Evolutionary conservation across 2,888 invertebrate genomes (phyloP).

Genomic region (Micoletzkya japonica): DNA sequence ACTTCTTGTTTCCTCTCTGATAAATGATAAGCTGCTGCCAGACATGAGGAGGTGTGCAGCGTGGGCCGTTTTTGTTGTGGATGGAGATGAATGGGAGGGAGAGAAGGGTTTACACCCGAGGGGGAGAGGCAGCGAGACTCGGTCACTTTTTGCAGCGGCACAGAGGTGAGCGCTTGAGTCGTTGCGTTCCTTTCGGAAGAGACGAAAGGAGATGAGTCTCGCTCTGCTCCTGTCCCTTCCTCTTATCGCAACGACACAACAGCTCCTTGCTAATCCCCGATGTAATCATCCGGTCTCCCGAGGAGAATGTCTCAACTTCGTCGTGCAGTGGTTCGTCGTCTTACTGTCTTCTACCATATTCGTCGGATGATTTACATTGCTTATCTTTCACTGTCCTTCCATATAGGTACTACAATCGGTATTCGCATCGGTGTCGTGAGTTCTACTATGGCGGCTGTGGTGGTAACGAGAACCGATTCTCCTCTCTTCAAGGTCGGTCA

Average conservation of each 20-base stretch:
- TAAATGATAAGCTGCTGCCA: slow-evolving; percentile 22
- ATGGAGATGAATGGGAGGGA: slow-evolving; percentile 8
- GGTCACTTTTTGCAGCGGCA: slow-evolving; percentile 20
- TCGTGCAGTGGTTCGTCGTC: slow-evolving; percentile 43
- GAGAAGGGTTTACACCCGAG: slow-evolving; percentile 16
- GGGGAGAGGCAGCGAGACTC: slow-evolving; percentile 5
- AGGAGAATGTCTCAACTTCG: slow-evolving; percentile 48
- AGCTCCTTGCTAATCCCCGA: slow-evolving; percentile 42
- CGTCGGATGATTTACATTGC: background rate
- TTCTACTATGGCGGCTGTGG: slow-evolving; percentile 54
- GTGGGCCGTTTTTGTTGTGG: slow-evolving; percentile 7
- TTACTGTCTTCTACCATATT: background rate
- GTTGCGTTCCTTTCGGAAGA: background rate
- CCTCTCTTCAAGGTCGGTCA: slow-evolving; percentile 43
- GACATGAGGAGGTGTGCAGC: too few relatives aligned
- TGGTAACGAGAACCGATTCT: slow-evolving; percentile 51
- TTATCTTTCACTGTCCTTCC: background rate
- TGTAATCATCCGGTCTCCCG: slow-evolving; percentile 53
- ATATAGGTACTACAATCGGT: slow-evolving; percentile 47
- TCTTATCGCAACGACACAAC: slow-evolving; percentile 29
- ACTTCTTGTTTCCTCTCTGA: background rate
- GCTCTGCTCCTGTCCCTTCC: background rate
- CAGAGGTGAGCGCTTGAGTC: background rate
- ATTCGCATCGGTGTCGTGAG: slow-evolving; percentile 48
- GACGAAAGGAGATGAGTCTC: slow-evolving; percentile 1